Conservation (phyloP, 2,888 invertebrate species). For the Xestia ashworthii region DNA sequence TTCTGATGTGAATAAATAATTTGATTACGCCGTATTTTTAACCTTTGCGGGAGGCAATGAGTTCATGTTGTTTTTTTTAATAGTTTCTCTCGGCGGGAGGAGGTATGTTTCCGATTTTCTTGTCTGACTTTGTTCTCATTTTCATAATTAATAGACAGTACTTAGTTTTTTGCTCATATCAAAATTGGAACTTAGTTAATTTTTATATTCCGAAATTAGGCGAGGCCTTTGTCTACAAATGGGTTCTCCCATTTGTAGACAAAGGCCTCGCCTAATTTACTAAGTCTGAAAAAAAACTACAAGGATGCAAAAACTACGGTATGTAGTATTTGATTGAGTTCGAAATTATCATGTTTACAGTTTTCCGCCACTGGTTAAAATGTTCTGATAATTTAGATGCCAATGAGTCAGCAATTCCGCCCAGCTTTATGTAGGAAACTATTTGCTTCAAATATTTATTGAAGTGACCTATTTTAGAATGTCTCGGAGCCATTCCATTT, state of each 20-base stretch:
- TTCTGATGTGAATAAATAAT: constrained; percentile 21
- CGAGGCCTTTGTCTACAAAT: not conserved
- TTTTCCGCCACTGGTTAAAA: not conserved
- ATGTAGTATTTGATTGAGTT: not conserved
- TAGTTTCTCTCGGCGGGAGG: not conserved
- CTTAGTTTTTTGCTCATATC: not conserved
- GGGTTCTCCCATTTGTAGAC: too few relatives aligned
- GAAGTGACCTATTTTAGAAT: constrained; percentile 48
- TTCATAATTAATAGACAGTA: constrained; percentile 10
- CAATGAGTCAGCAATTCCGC: constrained; percentile 20
- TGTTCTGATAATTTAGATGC: constrained; percentile 5
- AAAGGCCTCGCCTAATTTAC: too few relatives aligned
- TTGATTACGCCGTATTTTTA: constrained; percentile 11
- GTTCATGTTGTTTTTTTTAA: not conserved
- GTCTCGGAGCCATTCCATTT: constrained; percentile 19
- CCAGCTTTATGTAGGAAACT: constrained; percentile 10
- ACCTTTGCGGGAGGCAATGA: not conserved
- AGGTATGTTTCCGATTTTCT: not conserved
- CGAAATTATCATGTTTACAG: not conserved
- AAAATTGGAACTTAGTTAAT: not conserved
- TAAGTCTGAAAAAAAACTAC: not conserved
- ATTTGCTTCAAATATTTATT: constrained; percentile 36
- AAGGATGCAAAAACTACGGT: not conserved
- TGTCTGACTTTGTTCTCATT: not conserved
- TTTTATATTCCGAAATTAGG: not conserved